Conservation (phyloP, 2,797 vertebrate genomes). For the Hydrolagus colliei region DNA sequence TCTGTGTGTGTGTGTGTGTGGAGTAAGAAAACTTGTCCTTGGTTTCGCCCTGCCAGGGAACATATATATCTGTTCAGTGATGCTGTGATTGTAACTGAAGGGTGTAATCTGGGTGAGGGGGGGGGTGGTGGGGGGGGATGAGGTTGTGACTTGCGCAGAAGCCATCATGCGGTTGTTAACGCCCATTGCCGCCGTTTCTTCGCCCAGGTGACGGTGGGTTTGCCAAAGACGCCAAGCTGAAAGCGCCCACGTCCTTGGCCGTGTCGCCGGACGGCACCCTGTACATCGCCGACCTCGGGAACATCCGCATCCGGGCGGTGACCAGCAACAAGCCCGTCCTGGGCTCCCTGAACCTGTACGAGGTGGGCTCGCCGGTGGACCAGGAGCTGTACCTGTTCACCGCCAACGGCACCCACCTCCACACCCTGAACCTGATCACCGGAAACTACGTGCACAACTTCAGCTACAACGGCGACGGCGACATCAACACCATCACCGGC, state of each 20-base stretch:
- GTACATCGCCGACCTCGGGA: conserved; percentile 85
- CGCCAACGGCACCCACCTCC: conserved; percentile 82
- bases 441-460: conserved; percentile 88
- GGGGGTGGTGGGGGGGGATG: too few relatives aligned
- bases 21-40: too few relatives aligned
- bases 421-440: conserved; percentile 86
- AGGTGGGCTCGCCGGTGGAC: conserved; percentile 84
- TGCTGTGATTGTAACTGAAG: too few relatives aligned
- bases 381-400: conserved; percentile 91
- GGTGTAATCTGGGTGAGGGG: too few relatives aligned
- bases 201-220: conserved; percentile 81
- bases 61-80: too few relatives aligned
- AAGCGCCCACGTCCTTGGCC: conserved; percentile 82
- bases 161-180: conserved; percentile 41
- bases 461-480: conserved; percentile 74
- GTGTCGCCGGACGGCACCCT: conserved; percentile 83
- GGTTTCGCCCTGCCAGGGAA: too few relatives aligned
- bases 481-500: conserved; percentile 65
- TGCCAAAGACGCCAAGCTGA: conserved; percentile 84
- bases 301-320: conserved; percentile 81
- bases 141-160: conserved; percentile 41
- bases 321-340: conserved; percentile 78
- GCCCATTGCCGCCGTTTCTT: conserved; percentile 31
- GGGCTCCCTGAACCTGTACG: conserved; percentile 64
- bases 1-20: too few relatives aligned